These are phyloP conservation scores for Sepiola atlantica DNA, from an alignment of 2,888 invertebrate genomes.

Conservation along the genomic window DNA sequence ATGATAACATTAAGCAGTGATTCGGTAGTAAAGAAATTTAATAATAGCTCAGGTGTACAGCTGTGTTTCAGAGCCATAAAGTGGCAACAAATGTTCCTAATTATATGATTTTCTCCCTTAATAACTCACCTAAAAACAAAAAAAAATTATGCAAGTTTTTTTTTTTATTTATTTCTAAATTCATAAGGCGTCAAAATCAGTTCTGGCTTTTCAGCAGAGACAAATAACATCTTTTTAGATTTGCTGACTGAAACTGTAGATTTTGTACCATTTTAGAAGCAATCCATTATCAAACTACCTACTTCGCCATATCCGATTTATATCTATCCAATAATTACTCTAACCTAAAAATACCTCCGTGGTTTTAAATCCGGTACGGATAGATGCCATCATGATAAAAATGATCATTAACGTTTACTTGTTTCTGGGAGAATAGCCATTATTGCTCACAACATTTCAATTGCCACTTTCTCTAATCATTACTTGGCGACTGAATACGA, in stretches of 20 bases:
- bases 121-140: background rate
- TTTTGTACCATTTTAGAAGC: background rate
- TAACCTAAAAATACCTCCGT: background rate
- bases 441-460: background rate
- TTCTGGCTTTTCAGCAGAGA: too few species aligned
- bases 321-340: background rate
- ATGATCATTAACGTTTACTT: slow-evolving; percentile 5
- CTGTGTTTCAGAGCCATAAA: background rate
- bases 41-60: background rate
- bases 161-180: background rate
- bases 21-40: background rate
- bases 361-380: background rate
- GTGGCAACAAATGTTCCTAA: fast-evolving
- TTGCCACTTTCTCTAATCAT: background rate
- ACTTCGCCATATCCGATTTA: background rate
- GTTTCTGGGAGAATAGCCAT: background rate
- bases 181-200: too few species aligned
- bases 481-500: background rate
- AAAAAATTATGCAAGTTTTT: background rate
- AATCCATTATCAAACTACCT: background rate
- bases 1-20: background rate
- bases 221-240: background rate
- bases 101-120: background rate
- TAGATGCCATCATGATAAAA: background rate
- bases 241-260: background rate